Evolutionary conservation across 2,888 invertebrate genomes (phyloP).

Genomic region (Lumbricus terrestris): DNA sequence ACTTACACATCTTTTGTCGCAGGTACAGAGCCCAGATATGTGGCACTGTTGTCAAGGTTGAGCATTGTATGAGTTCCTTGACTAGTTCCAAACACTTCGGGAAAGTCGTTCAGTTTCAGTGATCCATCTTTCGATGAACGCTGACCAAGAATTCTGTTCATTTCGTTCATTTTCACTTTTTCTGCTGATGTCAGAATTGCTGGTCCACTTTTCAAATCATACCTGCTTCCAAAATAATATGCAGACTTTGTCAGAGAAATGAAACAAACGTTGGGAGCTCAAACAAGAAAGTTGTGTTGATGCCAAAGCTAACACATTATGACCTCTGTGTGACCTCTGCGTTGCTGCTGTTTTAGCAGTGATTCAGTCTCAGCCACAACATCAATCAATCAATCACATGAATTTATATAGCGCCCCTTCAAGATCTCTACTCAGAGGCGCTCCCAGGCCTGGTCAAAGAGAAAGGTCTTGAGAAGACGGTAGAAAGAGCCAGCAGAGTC

Average conservation of each 20-base stretch:
- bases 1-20: constrained; percentile 5
- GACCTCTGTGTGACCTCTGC: no score
- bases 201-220: constrained; percentile 21
- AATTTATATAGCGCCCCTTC: no score
- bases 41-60: not conserved
- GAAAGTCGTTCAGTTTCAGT: constrained; percentile 20
- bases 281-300: not conserved
- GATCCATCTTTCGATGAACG: constrained; percentile 21
- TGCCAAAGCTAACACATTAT: not conserved
- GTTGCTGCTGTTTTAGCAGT: no score
- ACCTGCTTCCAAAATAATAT: no score
- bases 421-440: no score
- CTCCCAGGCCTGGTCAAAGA: no score
- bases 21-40: constrained; percentile 23
- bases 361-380: no score
- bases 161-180: constrained; percentile 20
- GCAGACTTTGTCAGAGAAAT: not conserved
- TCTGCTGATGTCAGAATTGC: constrained; percentile 11
- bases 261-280: not conserved
- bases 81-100: constrained; percentile 24
- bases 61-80: not conserved
- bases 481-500: no score
- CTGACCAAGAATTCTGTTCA: not conserved
- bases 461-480: no score
- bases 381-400: no score